Base-by-base conservation (phyloP, 2,113 vertebrate species). In the Xiphorhynchus elegans region DNA sequence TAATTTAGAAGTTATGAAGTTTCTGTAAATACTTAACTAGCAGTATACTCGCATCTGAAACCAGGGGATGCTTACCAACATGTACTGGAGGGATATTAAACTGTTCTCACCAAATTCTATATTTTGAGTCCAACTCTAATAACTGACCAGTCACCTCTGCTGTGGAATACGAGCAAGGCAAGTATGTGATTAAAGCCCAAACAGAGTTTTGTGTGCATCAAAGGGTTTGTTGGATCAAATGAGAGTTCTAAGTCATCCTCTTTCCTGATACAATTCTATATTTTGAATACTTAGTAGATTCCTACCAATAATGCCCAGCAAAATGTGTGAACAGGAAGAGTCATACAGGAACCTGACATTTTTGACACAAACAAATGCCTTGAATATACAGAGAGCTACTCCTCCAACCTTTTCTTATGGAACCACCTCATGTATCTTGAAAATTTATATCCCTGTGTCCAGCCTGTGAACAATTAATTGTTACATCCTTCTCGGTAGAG, bases 381-480 rank as follows among this genome's bases (percentile, higher is more conserved):
- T 55, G 40, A 75, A 77, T 58, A 85, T 31, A 79, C 26, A 84
- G 50, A 40, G 13, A 56, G 10, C 72, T 84, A 47, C 19, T 79
- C 17, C n/a, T 87, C 89, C 74, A 84, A 39, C 1, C 2, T 73
- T 79, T 87, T 91, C 37, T 90, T 67, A 86, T 63, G 25, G 39
- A 82, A 73, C 35, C 2, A 21, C 3, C 33, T 59, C 60, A 59
- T 46, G 20, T 11, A 63, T 95, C 74, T 93, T 90, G 86, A 96
- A 96, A 93, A 97, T 94, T 62, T 75, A 75, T 50, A 84, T 56
- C 26, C 37, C 39, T 96, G 33, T 94, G 66, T 94, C 90, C 72
- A 80, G 55, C 40, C 84, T 96, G 31, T 88, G 85, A 95, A 85
- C 40, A 97, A 96, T 93, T 96, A 97, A 92, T 95, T 93, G 64